These are phyloP conservation scores for Loripinus fragilis DNA, from an alignment of 2,888 invertebrate species.

Conservation along the genomic window DNA sequence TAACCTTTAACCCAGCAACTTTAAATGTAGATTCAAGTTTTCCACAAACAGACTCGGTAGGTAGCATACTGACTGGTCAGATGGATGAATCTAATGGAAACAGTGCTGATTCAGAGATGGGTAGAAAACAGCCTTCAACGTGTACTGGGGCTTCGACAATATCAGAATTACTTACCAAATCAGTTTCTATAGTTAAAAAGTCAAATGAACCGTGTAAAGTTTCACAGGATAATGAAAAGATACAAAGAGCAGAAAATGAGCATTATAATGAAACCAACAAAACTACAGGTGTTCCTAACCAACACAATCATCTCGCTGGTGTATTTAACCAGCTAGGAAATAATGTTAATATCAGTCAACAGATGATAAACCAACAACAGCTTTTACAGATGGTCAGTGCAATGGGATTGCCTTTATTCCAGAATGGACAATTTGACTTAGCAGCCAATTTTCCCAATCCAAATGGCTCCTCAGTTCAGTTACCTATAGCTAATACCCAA, in stretches of 20 bases:
- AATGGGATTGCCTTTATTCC: background rate
- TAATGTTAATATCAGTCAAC: constrained; percentile 22
- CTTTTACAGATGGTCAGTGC: constrained; percentile 49
- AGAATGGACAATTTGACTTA: background rate
- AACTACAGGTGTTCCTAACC: background rate
- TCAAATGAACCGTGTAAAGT: background rate
- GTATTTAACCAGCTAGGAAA: background rate
- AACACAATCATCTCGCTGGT: background rate
- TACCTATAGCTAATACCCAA: background rate
- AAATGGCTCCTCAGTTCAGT: background rate
- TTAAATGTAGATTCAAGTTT: background rate
- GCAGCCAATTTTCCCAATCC: background rate
- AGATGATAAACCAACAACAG: constrained; percentile 37
- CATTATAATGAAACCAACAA: background rate
- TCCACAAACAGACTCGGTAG: background rate
- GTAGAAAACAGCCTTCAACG: background rate
- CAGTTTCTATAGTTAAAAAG: background rate
- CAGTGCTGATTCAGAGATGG: background rate
- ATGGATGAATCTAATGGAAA: background rate
- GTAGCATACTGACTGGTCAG: background rate
- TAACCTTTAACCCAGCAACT: background rate
- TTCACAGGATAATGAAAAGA: background rate
- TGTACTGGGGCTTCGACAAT: background rate
- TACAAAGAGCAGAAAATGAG: background rate
- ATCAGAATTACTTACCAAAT: background rate